Evolutionary conservation across 2,113 vertebrate species (phyloP).

Genomic region (Anseranas semipalmata): DNA sequence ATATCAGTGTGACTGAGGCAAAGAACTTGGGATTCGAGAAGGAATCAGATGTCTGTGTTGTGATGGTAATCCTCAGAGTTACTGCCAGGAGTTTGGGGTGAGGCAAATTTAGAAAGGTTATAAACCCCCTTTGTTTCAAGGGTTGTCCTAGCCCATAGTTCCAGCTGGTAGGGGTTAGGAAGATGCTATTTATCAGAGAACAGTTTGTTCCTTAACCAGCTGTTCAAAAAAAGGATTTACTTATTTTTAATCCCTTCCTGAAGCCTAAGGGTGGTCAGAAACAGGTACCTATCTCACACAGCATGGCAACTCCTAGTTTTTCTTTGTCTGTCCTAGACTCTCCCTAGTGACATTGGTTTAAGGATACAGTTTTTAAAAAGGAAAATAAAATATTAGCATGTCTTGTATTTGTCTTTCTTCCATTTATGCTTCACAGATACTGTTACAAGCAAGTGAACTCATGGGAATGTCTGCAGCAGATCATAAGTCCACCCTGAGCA

Average conservation of each 20-base stretch:
- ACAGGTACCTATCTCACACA: background rate
- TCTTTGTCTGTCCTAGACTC: background rate
- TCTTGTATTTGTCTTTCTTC: conserved; percentile 15
- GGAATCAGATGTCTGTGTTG: background rate
- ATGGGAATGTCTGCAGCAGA: background rate
- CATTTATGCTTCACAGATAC: background rate
- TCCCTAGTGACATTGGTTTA: background rate
- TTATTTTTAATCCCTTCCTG: background rate
- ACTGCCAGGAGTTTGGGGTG: background rate
- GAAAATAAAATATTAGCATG: conserved; percentile 7
- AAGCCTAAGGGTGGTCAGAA: background rate
- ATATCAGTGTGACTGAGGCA: background rate
- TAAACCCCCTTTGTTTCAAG: background rate
- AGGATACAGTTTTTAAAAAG: background rate
- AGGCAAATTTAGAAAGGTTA: background rate
- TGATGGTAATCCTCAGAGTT: background rate
- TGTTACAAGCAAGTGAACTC: conserved; percentile 1
- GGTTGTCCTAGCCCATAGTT: background rate
- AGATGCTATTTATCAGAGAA: background rate
- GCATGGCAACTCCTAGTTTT: background rate
- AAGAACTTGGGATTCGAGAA: background rate
- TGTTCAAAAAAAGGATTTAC: background rate
- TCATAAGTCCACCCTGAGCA: background rate
- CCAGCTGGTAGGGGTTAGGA: background rate
- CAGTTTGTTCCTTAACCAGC: background rate